Conservation (phyloP, 1,140 invertebrate genomes). For the Liolophura sinensis region DNA sequence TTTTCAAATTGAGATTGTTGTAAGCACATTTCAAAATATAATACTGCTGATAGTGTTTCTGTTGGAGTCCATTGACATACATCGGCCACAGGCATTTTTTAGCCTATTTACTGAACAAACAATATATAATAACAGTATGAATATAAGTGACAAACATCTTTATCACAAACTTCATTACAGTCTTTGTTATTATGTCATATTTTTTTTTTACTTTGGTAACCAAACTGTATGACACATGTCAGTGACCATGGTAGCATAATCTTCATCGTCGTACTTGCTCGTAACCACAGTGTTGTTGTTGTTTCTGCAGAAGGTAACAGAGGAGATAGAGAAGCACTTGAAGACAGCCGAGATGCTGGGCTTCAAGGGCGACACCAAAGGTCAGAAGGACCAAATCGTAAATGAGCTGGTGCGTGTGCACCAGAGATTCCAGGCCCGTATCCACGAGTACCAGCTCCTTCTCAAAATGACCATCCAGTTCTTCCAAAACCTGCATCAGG, state of each 20-base stretch:
- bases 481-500: constrained; percentile 71
- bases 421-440: constrained; percentile 69
- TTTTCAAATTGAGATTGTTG: no score
- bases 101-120: no score
- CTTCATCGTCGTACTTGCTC: not conserved
- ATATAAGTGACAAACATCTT: no score
- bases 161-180: no score
- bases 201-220: not conserved
- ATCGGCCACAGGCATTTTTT: no score
- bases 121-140: no score
- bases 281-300: not conserved
- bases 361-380: constrained; percentile 58
- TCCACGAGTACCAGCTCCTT: constrained; percentile 74
- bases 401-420: constrained; percentile 69
- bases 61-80: no score
- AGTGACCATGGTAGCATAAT: constrained; percentile 7
- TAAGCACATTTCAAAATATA: no score
- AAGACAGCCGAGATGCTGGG: constrained; percentile 66
- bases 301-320: constrained; percentile 63
- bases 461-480: constrained; percentile 73
- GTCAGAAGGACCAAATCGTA: constrained; percentile 63
- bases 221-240: not conserved
- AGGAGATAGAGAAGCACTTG: constrained; percentile 73
- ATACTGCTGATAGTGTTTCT: no score
- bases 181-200: no score